phyloP scores from a whole-genome alignment of 2,113 vertebrate species.

The Heptranchias perlo region DNA sequence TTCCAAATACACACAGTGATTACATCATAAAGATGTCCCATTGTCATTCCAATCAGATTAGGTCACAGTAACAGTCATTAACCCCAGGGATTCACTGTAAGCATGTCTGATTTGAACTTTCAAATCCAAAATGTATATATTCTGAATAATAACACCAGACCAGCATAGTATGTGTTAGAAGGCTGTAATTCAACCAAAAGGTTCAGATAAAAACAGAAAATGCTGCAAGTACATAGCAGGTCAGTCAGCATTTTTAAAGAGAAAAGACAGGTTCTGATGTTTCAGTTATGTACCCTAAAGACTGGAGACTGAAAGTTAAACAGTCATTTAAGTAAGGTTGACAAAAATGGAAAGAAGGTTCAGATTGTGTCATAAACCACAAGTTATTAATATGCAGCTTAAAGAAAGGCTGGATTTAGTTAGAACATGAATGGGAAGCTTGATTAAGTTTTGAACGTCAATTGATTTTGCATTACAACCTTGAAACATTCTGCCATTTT shows the following conservation, averaged over 20 bases:
- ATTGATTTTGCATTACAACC: neutral
- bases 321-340: neutral
- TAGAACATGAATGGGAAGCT: neutral
- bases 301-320: neutral
- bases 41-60: neutral
- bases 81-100: neutral
- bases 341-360: neutral
- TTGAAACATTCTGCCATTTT: neutral
- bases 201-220: neutral
- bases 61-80: neutral
- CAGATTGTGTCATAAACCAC: neutral
- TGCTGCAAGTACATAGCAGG: neutral
- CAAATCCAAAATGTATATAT: neutral
- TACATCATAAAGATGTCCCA: constrained; percentile 16
- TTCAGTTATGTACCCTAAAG: neutral
- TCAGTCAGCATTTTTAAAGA: neutral
- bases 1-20: neutral
- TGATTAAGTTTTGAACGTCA: neutral
- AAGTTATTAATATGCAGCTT: neutral
- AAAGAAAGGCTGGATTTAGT: neutral
- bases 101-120: neutral
- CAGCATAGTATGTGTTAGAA: neutral
- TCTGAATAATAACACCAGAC: neutral
- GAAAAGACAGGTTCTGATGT: neutral
- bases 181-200: neutral